A percentile compares a stretch with the other conserved stretches of the same genome.
Evolutionary conservation across 2,113 vertebrate species (phyloP).

Genomic region (Panthera uncia): DNA sequence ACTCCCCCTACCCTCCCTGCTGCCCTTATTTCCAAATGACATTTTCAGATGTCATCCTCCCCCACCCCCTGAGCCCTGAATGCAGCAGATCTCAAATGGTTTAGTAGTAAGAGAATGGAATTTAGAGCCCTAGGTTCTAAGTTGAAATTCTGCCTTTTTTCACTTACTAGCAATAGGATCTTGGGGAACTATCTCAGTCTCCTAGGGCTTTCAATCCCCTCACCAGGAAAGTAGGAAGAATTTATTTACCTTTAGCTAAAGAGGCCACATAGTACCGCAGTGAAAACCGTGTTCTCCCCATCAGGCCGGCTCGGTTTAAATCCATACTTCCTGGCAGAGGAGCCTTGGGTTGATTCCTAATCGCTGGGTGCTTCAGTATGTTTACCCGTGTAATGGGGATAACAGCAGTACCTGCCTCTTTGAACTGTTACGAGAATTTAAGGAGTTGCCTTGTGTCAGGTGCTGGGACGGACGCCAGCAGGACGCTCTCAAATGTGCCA

Average conservation of each 20-base stretch:
- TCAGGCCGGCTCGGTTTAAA: background rate
- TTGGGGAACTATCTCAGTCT: background rate
- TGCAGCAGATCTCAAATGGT: background rate
- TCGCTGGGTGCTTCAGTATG: background rate
- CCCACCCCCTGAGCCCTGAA: background rate
- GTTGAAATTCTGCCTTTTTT: background rate
- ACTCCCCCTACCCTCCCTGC: background rate
- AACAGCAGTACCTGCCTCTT: background rate
- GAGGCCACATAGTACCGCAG: background rate
- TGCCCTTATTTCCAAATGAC: constrained; percentile 8
- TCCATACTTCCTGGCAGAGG: background rate
- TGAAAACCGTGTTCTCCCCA: background rate
- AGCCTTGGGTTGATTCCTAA: background rate
- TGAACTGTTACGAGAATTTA: background rate
- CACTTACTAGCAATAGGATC: too few species aligned
- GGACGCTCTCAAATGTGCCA: background rate
- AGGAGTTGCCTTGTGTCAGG: background rate
- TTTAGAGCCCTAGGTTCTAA: background rate
- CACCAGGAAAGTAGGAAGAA: background rate
- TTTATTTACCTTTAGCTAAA: background rate
- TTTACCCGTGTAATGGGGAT: background rate
- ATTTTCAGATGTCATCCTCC: background rate
- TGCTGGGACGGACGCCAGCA: background rate
- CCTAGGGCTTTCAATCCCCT: background rate
- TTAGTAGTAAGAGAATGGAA: background rate